A percentile compares a stretch with the other conserved stretches of the same genome.
Evolutionary conservation across 2,888 invertebrate species (phyloP).

Genomic region (Lacanobia wlatinum): DNA sequence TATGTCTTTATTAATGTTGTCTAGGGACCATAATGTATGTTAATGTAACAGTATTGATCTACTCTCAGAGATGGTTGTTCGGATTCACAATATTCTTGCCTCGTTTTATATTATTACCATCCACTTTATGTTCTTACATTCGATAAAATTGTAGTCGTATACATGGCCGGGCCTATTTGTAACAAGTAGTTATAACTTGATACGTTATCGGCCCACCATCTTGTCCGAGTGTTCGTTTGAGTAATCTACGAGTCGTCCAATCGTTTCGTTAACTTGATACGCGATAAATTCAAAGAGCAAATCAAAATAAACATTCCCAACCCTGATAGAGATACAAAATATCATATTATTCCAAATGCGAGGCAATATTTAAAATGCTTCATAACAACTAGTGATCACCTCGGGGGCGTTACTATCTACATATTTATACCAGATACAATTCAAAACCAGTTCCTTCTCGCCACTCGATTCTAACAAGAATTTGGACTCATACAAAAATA

Average conservation of each 20-base stretch:
- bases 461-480: constrained; percentile 89
- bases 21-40: constrained; percentile 26
- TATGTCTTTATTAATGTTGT: constrained; percentile 32
- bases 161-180: constrained; percentile 45
- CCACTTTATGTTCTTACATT: constrained; percentile 15
- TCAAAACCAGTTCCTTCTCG: constrained; percentile 86
- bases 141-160: constrained; percentile 11
- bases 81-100: constrained; percentile 16
- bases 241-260: constrained; percentile 57
- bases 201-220: constrained; percentile 54
- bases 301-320: constrained; percentile 68
- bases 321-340: constrained; percentile 76
- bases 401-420: constrained; percentile 87
- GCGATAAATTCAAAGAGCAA: constrained; percentile 65
- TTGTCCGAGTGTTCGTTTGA: constrained; percentile 49
- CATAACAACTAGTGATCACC: constrained; percentile 82
- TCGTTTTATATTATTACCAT: constrained; percentile 19
- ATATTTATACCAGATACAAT: constrained; percentile 86
- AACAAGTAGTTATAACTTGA: constrained; percentile 57
- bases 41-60: constrained; percentile 29
- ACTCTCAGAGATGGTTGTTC: neutral
- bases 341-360: constrained; percentile 77
- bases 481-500: constrained; percentile 89
- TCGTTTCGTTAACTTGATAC: constrained; percentile 63
- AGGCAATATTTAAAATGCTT: constrained; percentile 81